Base-by-base conservation (phyloP, 2,888 invertebrate species). In the Microctonus brassicae region DNA sequence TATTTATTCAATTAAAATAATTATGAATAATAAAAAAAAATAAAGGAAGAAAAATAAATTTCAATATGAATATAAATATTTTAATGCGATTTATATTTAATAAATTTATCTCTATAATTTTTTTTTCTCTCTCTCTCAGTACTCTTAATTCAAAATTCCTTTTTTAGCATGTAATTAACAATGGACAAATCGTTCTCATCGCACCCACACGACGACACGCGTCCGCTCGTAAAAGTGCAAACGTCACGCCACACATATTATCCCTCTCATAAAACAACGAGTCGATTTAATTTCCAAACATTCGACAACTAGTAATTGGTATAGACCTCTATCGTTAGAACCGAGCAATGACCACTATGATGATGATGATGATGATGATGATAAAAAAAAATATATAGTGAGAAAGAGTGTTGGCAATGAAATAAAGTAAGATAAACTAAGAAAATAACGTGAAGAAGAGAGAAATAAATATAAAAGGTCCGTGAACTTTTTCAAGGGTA, bases 401-500 rank as follows among this genome's bases (percentile, higher is more conserved):
- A 47, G 29, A 29, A 3, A 7, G 7, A 29, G 29, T 7, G 29
- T 29, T 29, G 29, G 7, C 7, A 29, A 29, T 29, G 29, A 29
- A 29, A 29, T 29, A 29, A 29, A 29, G 7, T 5, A 7, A 29
- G n/a, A n/a, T n/a, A n/a, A n/a, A n/a, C n/a, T n/a, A n/a, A n/a
- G n/a, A n/a, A n/a, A n/a, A n/a, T n/a, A n/a, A n/a, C n/a, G n/a
- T n/a, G n/a, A n/a, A n/a, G n/a, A 39, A 1, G 13, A 29, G 3
- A 29, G 3, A 29, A 5, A 29, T 29, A 29, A 29, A 29, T 29
- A 47, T 47, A 17, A 17, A 20, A 47, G 76, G 76, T 76, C 75
- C 70, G 70, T 76, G 76, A 76, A 76, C 76, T 76, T 75, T 72
- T 72, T 75, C 75, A 75, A 72, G 72, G 74, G 69, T 72, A 76